phyloP scores from a whole-genome alignment of 2,888 invertebrate species.

The Netelia virgata region DNA sequence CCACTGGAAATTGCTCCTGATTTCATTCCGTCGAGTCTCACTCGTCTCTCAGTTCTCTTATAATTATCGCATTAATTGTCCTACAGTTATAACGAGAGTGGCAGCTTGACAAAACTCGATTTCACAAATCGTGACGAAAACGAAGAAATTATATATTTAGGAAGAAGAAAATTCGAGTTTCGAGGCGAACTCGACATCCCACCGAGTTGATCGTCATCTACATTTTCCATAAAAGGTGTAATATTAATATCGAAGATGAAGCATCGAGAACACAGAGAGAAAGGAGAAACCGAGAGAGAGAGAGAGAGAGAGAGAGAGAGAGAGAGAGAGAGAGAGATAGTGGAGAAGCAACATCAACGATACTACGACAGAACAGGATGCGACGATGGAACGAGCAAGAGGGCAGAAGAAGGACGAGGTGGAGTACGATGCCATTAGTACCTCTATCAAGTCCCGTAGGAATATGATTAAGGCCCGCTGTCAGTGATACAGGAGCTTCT shows the following conservation, averaged over 20 bases:
- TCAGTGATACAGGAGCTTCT: slow-evolving; percentile 83
- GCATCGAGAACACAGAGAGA: neutral
- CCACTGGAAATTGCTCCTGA: slow-evolving; percentile 23
- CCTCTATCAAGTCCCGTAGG: slow-evolving; percentile 81
- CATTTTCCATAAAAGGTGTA: neutral
- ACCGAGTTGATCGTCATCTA: neutral
- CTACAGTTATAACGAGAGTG: slow-evolving; percentile 5
- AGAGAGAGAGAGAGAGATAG: too few relatives aligned
- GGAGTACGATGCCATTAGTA: slow-evolving; percentile 80
- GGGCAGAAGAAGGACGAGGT: slow-evolving; percentile 44
- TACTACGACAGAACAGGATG: neutral
- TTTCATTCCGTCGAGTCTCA: slow-evolving; percentile 23
- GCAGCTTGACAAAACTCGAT: neutral
- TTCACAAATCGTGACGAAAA: neutral
- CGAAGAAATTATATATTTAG: neutral
- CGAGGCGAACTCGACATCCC: neutral
- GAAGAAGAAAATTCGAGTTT: slow-evolving; percentile 4
- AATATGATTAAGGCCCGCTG: slow-evolving; percentile 83
- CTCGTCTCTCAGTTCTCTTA: neutral
- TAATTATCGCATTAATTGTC: slow-evolving; percentile 45
- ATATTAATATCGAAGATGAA: neutral
- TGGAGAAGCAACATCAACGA: slow-evolving; percentile 6
- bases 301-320: too few relatives aligned
- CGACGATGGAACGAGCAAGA: slow-evolving; percentile 38
- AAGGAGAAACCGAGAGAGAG: too few relatives aligned